A percentile compares a stretch with the other conserved stretches of the same genome.
phyloP scores from a whole-genome alignment of 1,140 invertebrate genomes.

The Cotesia glomerata region DNA sequence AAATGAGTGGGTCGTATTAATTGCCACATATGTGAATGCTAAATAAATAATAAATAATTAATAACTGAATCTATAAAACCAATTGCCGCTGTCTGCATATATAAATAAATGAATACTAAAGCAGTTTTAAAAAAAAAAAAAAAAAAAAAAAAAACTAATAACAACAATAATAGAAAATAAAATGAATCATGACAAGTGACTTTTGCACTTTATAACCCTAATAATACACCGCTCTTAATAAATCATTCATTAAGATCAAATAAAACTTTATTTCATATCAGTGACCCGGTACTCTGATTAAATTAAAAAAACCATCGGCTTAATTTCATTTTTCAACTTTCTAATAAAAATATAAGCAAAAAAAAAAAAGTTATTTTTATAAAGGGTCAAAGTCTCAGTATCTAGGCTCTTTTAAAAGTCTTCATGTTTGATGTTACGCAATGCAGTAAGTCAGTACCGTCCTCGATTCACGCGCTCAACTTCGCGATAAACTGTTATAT shows the following conservation, averaged over 20 bases:
- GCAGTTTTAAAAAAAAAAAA: too few species aligned
- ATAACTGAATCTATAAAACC: too few species aligned
- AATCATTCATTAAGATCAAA: background rate
- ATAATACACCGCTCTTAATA: background rate
- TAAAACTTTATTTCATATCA: background rate
- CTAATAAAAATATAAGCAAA: background rate
- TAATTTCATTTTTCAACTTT: background rate
- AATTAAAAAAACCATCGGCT: background rate
- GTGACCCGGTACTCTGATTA: too few species aligned
- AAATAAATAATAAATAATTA: too few species aligned
- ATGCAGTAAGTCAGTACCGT: constrained; percentile 11
- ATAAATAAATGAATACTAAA: too few species aligned
- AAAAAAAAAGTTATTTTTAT: background rate
- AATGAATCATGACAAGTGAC: background rate
- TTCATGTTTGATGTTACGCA: constrained; percentile 16
- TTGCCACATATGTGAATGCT: background rate
- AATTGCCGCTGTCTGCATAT: too few species aligned
- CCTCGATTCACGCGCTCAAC: constrained; percentile 22
- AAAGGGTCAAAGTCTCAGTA: background rate
- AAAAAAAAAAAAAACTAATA: too few species aligned
- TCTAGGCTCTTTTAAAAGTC: constrained; percentile 9
- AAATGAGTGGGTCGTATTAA: constrained; percentile 2
- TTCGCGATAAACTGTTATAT: constrained; percentile 2
- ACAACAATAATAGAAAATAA: too few species aligned
- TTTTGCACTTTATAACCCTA: background rate